phyloP scores from a whole-genome alignment of 1,140 invertebrate genomes.

The Aradophagus sp. region DNA sequence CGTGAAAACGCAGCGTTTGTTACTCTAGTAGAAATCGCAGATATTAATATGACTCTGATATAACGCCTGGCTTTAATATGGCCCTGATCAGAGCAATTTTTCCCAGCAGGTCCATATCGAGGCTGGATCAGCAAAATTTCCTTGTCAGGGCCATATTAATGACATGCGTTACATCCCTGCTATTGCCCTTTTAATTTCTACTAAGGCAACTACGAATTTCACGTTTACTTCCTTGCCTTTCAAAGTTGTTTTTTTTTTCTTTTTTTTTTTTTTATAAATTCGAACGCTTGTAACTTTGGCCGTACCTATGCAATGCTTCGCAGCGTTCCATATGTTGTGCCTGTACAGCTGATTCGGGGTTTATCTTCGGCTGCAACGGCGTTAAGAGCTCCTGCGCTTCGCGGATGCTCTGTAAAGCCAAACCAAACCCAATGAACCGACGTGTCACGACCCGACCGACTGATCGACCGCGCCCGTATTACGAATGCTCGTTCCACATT shows the following conservation, averaged over 20 bases:
- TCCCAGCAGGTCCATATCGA: too few species aligned
- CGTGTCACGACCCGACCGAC: constrained; percentile 45
- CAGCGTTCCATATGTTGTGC: constrained; percentile 39
- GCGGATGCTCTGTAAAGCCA: constrained; percentile 45
- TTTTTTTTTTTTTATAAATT: constrained; percentile 11
- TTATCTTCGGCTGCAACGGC: constrained; percentile 12
- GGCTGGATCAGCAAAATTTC: too few species aligned
- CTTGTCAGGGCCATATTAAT: too few species aligned
- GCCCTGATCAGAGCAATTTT: too few species aligned
- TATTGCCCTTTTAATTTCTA: too few species aligned
- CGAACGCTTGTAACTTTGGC: constrained; percentile 14
- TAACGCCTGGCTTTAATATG: too few species aligned
- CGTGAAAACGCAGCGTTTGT: too few species aligned
- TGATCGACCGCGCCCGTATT: constrained; percentile 57
- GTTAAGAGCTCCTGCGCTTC: constrained; percentile 39
- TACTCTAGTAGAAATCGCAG: too few species aligned
- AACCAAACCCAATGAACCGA: constrained; percentile 43
- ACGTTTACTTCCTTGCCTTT: too few species aligned
- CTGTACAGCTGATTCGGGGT: constrained; percentile 28
- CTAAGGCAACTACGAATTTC: too few species aligned
- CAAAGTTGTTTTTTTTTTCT: constrained; percentile 7
- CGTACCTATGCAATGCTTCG: constrained; percentile 43
- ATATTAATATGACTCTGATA: too few species aligned
- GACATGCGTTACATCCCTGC: too few species aligned
- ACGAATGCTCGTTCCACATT: constrained; percentile 43